Evolutionary conservation across 2,113 vertebrate species (phyloP), one percentile per base, ranked within the genome.

Genomic region (Ctenomys sociabilis): DNA sequence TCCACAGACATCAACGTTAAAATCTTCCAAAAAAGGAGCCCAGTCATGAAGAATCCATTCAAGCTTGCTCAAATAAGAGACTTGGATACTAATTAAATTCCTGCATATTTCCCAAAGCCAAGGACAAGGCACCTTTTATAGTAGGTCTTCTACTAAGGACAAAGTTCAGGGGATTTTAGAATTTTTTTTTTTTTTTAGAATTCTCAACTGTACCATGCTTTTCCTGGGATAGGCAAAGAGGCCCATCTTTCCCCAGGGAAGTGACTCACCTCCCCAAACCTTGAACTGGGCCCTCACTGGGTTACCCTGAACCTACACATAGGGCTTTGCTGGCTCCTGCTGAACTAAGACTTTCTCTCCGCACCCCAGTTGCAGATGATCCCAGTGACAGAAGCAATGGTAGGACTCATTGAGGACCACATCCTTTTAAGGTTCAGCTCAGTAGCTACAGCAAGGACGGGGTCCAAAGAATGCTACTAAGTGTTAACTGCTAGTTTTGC

Each of bases 31-130:
- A 82, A 92, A 87, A 81, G 30, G 81, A 92, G 17, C 6, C 37
- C 10, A 5, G 24, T 30, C 84, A 17, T 70, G 52, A 91, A 91
- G 82, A 84, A 87, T 43, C 43, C 88, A 92, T 91, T 93, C 75
- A 81, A 26, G 22, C 63, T 96, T 96, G 70, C 70, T 86, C 87
- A 87, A 95, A 70, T 63, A 22, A 88, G 95, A 78, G 64, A 52
- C 35, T 40, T 35, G 4, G 54, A 32, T 75, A 80, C 72, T 70
- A 93, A 93, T 91, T 96, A 89, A 89, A 81, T 87, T 92, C 72
- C 49, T 91, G 24, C 35, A 13, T 93, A 89, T 78, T 92, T 94
- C 54, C 22, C 49, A 72, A 83, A 63, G 11, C 59, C 64, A 83
- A 59, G 59, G 66, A 32, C 59, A 85, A 85, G 57, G 40, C 11